These are phyloP conservation scores for Stictonetta naevosa DNA, from an alignment of 2,113 vertebrate species.

Conservation along the genomic window DNA sequence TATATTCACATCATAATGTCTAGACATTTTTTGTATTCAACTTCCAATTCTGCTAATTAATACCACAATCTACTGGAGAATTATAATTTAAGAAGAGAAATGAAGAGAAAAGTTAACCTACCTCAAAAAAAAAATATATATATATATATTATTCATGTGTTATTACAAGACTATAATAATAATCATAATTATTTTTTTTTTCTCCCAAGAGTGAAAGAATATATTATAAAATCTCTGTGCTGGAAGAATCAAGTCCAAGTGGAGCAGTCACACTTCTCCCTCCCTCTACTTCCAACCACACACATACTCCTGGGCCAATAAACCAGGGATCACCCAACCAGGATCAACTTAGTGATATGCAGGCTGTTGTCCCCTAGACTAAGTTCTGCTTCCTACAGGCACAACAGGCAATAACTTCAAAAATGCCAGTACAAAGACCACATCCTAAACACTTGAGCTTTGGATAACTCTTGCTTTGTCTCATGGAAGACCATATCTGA, in stretches of 20 bases:
- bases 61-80: constrained; percentile 6
- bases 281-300: not conserved
- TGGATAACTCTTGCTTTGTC: not conserved
- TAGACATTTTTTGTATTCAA: not conserved
- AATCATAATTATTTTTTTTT: constrained; percentile 20
- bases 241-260: not conserved
- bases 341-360: too few species aligned
- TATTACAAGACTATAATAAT: constrained; percentile 44
- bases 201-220: not conserved
- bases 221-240: not conserved
- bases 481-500: not conserved
- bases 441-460: not conserved
- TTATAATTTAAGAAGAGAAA: constrained; percentile 45
- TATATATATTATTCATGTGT: not conserved
- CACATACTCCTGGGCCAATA: not conserved
- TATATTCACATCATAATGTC: constrained; percentile 46
- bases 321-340: not conserved
- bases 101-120: constrained; percentile 38
- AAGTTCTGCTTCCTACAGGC: not conserved
- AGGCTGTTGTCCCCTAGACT: not conserved
- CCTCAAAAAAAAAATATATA: constrained; percentile 38
- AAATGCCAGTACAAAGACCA: not conserved
- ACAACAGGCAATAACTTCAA: not conserved
- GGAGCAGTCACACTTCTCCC: not conserved
- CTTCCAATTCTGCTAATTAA: constrained; percentile 44